Evolutionary conservation across 1,140 invertebrate genomes (phyloP).

Genomic region (Trichonephila inaurata): DNA sequence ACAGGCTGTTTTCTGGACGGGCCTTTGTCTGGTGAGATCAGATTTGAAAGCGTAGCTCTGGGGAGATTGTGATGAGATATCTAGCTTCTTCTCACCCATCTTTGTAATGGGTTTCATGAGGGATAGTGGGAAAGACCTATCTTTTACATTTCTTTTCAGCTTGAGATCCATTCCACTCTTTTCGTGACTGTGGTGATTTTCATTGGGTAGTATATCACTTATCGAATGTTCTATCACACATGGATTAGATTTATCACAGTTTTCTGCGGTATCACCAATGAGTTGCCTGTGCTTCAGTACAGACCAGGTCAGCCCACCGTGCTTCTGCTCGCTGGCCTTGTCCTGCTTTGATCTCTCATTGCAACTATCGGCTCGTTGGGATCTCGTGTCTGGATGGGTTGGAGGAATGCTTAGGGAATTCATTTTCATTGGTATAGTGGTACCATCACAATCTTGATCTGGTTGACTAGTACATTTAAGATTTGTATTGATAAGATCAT

Average conservation of each 20-base stretch:
- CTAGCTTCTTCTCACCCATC: slow-evolving; percentile 35
- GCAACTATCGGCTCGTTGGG: neutral
- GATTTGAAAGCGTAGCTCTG: neutral
- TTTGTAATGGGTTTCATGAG: slow-evolving; percentile 66
- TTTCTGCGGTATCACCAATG: neutral
- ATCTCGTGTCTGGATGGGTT: neutral
- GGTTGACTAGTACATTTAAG: slow-evolving; percentile 35
- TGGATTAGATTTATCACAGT: slow-evolving; percentile 63
- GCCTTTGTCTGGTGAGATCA: slow-evolving; percentile 42
- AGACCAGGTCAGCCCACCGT: slow-evolving; percentile 44
- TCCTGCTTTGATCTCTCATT: neutral
- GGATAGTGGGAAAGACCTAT: slow-evolving; percentile 58
- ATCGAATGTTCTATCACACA: slow-evolving; percentile 56
- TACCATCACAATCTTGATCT: slow-evolving; percentile 20
- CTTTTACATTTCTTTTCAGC: slow-evolving; percentile 47
- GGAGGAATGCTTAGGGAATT: neutral
- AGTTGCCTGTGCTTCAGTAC: slow-evolving; percentile 47
- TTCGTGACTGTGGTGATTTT: neutral
- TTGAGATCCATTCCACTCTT: neutral
- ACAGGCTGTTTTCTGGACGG: neutral
- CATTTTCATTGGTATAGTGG: slow-evolving; percentile 27
- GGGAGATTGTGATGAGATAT: neutral
- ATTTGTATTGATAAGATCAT: neutral
- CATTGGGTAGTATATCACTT: slow-evolving; percentile 23
- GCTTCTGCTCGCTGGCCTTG: slow-evolving; percentile 22